Percentiles rank a stretch among this genome's conserved stretches.
Evolutionary conservation across 2,113 vertebrate species (phyloP).

Genomic region (Melospiza georgiana): DNA sequence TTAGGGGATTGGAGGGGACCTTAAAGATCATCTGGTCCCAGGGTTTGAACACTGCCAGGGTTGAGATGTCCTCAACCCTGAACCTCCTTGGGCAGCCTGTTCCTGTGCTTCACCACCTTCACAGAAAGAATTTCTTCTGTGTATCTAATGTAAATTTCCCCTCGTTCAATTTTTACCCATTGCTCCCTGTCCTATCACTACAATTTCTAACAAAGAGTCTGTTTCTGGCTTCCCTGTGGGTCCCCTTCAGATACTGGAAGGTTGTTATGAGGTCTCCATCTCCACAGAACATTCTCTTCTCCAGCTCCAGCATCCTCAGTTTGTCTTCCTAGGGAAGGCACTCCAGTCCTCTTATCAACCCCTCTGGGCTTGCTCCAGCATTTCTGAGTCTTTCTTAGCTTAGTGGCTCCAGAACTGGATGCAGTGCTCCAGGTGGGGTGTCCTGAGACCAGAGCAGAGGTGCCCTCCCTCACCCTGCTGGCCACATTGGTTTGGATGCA

Average conservation of each 20-base stretch:
- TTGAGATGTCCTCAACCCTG: neutral
- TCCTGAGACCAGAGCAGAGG: neutral
- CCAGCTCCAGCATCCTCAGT: neutral
- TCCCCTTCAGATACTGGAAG: neutral
- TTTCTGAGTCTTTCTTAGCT: neutral
- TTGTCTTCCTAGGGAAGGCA: neutral
- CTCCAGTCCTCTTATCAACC: neutral
- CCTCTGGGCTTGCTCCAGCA: neutral
- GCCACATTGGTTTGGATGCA: rapidly evolving
- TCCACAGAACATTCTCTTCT: neutral
- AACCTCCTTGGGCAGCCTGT: neutral
- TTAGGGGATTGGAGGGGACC: neutral
- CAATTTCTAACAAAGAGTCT: neutral
- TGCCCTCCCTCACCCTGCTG: neutral
- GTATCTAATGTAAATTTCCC: neutral
- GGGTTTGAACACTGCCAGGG: neutral
- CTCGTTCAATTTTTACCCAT: neutral
- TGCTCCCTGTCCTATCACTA: neutral
- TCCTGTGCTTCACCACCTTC: neutral
- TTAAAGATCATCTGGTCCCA: neutral
- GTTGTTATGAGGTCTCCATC: neutral
- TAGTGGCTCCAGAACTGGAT: neutral
- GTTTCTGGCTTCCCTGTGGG: neutral
- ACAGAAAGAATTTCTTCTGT: neutral
- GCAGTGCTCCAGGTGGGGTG: rapidly evolving